Evolutionary conservation across 2,113 vertebrate species (phyloP).

Genomic region (Apeltes quadracus): DNA sequence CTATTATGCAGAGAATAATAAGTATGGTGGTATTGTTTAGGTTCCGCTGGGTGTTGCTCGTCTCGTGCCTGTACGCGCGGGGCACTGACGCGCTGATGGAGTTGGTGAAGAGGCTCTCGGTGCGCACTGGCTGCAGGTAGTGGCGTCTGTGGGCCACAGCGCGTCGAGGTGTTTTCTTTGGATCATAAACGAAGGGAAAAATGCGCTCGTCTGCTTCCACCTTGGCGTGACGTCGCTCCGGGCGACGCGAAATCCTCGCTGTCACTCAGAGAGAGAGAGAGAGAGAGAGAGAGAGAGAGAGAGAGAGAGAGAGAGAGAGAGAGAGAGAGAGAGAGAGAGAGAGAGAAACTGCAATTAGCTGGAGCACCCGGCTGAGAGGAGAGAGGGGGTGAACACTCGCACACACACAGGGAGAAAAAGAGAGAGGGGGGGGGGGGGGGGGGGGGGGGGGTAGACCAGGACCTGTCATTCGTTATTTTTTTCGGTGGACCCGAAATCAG

Average conservation of each 20-base stretch:
- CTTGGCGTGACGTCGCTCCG: slow-evolving; percentile 79
- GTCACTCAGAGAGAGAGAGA: slow-evolving; percentile 66
- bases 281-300: slow-evolving; percentile 22
- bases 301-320: too few relatives aligned
- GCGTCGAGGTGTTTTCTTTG: slow-evolving; percentile 65
- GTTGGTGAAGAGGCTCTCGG: slow-evolving; percentile 7
- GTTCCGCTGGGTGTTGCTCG: slow-evolving; percentile 6
- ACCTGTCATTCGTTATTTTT: slow-evolving; percentile 18
- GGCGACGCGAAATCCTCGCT: slow-evolving; percentile 77
- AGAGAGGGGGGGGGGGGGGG: background rate
- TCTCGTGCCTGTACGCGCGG: slow-evolving; percentile 32
- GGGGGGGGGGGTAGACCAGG: background rate
- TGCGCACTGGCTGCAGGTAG: slow-evolving; percentile 68
- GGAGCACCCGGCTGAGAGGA: slow-evolving; percentile 27
- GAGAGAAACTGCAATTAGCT: slow-evolving; percentile 49
- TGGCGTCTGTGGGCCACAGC: slow-evolving; percentile 46
- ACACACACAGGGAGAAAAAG: background rate
- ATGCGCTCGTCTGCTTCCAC: slow-evolving; percentile 74
- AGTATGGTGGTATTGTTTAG: background rate
- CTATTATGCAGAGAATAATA: too few relatives aligned
- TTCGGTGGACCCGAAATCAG: slow-evolving; percentile 54
- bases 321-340: too few relatives aligned
- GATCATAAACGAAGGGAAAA: slow-evolving; percentile 58
- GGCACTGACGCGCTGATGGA: slow-evolving; percentile 41
- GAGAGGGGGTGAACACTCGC: slow-evolving; percentile 38